Evolutionary conservation across 1,140 invertebrate species (phyloP).

Genomic region (Rhynchophorus ferrugineus): DNA sequence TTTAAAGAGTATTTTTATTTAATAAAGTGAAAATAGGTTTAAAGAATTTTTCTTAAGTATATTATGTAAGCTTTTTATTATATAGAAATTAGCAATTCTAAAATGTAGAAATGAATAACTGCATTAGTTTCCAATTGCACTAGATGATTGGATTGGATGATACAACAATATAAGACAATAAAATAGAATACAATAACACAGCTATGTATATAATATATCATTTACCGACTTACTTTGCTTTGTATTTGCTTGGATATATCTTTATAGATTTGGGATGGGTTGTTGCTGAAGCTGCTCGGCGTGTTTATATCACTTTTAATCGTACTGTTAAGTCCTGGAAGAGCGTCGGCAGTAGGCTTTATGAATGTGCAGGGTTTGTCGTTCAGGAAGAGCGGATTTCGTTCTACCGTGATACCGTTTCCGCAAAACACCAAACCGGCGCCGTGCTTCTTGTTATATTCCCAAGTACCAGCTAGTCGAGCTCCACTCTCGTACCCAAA

Average conservation of each 20-base stretch:
- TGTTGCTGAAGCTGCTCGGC: background rate
- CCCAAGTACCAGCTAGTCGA: conserved; percentile 47
- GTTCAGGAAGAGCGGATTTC: conserved; percentile 44
- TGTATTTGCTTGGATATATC: background rate
- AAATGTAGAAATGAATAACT: too few species aligned
- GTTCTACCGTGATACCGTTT: conserved; percentile 45
- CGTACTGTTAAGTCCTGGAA: background rate
- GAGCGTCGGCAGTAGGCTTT: background rate
- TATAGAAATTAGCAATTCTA: too few species aligned
- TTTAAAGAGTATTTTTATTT: too few species aligned
- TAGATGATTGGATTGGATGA: too few species aligned
- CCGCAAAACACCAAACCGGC: conserved; percentile 46
- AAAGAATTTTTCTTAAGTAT: too few species aligned
- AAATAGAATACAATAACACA: too few species aligned
- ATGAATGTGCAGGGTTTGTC: conserved; percentile 39
- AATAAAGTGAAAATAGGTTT: too few species aligned
- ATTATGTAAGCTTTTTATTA: too few species aligned
- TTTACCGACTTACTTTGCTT: background rate
- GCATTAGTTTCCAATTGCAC: too few species aligned
- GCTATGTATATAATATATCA: too few species aligned
- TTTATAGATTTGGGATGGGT: background rate
- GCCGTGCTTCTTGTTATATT: conserved; percentile 49
- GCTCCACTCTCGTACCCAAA: conserved; percentile 46
- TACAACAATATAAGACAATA: too few species aligned
- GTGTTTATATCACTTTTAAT: background rate